phyloP scores from a whole-genome alignment of 2,888 invertebrate species.

The Eristalinus sepulchralis region DNA sequence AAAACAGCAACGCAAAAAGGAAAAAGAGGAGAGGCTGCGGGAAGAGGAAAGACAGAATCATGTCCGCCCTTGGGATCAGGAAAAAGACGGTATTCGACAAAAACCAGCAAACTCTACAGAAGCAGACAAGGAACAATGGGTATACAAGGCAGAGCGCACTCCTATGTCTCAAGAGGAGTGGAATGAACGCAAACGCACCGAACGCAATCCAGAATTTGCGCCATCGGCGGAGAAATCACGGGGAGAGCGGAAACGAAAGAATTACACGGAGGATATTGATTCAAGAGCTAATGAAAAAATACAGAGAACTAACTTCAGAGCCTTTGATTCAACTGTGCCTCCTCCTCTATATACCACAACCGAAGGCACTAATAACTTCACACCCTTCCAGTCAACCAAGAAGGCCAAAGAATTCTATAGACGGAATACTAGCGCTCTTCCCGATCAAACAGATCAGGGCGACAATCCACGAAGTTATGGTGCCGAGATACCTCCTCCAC shows the following conservation, averaged over 20 bases:
- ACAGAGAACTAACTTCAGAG: conserved; percentile 47
- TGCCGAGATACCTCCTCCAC: conserved; percentile 85
- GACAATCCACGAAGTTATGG: conserved; percentile 75
- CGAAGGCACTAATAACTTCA: conserved; percentile 10
- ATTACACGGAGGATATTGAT: not conserved
- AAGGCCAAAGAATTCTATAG: conserved; percentile 32
- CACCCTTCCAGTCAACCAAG: conserved; percentile 55
- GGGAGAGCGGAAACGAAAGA: conserved; percentile 18
- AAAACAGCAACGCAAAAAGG: conserved; percentile 74
- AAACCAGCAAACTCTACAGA: conserved; percentile 54
- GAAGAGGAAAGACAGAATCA: conserved; percentile 81
- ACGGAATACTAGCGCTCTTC: conserved; percentile 22
- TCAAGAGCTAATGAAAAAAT: not conserved
- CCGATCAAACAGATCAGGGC: not conserved
- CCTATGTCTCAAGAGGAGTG: conserved; percentile 80
- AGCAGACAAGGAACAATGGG: conserved; percentile 74
- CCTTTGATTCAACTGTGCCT: not conserved
- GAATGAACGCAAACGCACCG: conserved; percentile 85
- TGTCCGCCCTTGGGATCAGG: conserved; percentile 86
- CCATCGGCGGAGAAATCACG: conserved; percentile 81
- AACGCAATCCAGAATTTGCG: conserved; percentile 89
- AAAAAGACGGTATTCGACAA: conserved; percentile 81
- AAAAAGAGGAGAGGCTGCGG: conserved; percentile 77
- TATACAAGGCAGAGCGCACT: conserved; percentile 77
- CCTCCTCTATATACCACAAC: not conserved